Base-by-base conservation (phyloP, 2,888 invertebrate genomes). In the Drosophila borborema region DNA sequence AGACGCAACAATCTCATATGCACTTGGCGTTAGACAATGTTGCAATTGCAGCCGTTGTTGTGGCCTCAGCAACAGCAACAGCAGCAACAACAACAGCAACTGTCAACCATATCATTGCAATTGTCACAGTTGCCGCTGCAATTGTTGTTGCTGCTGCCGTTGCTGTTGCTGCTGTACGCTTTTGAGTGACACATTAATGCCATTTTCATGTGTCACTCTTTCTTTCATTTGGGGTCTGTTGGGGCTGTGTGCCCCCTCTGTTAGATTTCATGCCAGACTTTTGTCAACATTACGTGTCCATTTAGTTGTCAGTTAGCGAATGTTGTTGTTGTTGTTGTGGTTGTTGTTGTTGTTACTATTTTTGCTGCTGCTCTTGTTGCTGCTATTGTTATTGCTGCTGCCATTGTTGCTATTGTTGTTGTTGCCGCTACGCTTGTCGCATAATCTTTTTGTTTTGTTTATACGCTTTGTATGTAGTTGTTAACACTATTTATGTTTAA, bases 121-220 rank as follows among this genome's bases (percentile, higher is more conserved):
- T 87, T 89, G 90, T 84, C 80, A 77, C 81, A 77, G 73, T 82
- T 86, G 82, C 67, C 31, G 69, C 64, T 55, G 60, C 58, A 51
- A 48, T 9, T 67, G 64, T 60, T 76, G 74, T 58, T 75, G 64
- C 51, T 69, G 66, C n/a, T 74, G 70, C 46, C 64, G 43, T 68
- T 41, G 40, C 45, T 73, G 74, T 16, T 86, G 77, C 63, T 66
- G 72, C 70, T 76, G 73, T 84, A 70, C 78, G 80, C 76, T 88
- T 88, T 85, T 90, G 89, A 90, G 90, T 89, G 91, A 91, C 91
- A 90, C 91, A 90, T 91, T 90, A 90, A 89, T 91, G 90, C 86
- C 89, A 90, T 91, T 90, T 91, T 82, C 84, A 90, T 86, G 84
- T 90, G 91, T 91, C 91, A 91, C 90, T 84, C 82, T 86, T 90